phyloP scores from a whole-genome alignment of 2,888 invertebrate species.

The Caenorhabditis sp. region DNA sequence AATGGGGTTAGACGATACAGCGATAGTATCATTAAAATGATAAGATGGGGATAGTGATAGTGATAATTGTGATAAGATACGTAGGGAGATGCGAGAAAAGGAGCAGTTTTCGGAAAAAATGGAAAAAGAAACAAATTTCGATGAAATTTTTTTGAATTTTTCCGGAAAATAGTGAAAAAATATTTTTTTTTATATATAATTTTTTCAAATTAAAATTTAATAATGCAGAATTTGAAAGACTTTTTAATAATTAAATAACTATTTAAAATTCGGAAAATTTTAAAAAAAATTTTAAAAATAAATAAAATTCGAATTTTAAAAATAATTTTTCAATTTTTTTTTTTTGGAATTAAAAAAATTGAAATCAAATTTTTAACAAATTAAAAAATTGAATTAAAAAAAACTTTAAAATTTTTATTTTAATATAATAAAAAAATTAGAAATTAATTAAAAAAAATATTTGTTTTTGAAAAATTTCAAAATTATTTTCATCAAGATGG shows the following conservation, averaged over 20 bases:
- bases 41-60: not conserved
- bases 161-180: too few species aligned
- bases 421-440: not conserved
- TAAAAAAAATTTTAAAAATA: not conserved
- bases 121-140: not conserved
- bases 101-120: not conserved
- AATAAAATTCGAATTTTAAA: not conserved
- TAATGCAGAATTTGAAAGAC: too few species aligned
- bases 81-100: not conserved
- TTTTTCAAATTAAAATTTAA: too few species aligned
- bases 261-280: not conserved
- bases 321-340: not conserved
- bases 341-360: too few species aligned
- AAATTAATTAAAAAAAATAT: not conserved
- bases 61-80: slow-evolving; percentile 2
- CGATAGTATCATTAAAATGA: slow-evolving; percentile 14
- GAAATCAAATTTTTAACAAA: too few species aligned
- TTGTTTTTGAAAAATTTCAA: not conserved
- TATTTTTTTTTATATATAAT: too few species aligned
- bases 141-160: too few species aligned
- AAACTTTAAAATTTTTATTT: not conserved
- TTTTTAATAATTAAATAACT: too few species aligned
- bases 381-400: too few species aligned
- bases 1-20: not conserved
- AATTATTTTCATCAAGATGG: not conserved